Conservation (phyloP, 1,140 invertebrate species). For the Papilio machaon region DNA sequence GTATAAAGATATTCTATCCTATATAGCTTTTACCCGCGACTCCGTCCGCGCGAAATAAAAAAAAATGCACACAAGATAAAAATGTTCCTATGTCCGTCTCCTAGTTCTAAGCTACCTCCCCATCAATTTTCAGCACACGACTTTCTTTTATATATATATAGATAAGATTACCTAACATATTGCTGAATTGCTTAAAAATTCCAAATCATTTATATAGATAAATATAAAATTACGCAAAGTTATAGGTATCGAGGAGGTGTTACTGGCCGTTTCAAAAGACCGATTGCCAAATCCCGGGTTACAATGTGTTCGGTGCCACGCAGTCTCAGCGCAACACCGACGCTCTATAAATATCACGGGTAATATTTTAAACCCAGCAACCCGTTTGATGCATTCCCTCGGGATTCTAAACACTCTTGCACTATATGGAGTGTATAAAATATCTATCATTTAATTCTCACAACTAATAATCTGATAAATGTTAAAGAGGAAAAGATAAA, state of each 20-base stretch:
- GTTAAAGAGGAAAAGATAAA: too few relatives aligned
- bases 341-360: constrained; percentile 76
- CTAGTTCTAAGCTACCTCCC: too few relatives aligned
- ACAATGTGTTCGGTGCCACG: constrained; percentile 75
- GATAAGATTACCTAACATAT: background rate
- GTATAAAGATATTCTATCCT: background rate
- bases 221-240: constrained; percentile 35
- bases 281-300: constrained; percentile 70
- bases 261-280: constrained; percentile 46
- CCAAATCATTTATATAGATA: constrained; percentile 15
- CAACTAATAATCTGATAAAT: background rate
- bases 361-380: constrained; percentile 80
- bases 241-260: constrained; percentile 35
- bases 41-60: too few relatives aligned
- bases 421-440: constrained; percentile 43
- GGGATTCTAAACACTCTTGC: constrained; percentile 63
- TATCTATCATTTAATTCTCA: background rate
- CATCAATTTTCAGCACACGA: too few relatives aligned
- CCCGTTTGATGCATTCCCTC: constrained; percentile 75
- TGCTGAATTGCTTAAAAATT: background rate
- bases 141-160: too few relatives aligned
- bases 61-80: too few relatives aligned
- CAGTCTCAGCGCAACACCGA: constrained; percentile 73
- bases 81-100: too few relatives aligned
- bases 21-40: too few relatives aligned